Evolutionary conservation across 2,888 invertebrate genomes (phyloP).

Genomic region (Leptinotarsa peninsularis): DNA sequence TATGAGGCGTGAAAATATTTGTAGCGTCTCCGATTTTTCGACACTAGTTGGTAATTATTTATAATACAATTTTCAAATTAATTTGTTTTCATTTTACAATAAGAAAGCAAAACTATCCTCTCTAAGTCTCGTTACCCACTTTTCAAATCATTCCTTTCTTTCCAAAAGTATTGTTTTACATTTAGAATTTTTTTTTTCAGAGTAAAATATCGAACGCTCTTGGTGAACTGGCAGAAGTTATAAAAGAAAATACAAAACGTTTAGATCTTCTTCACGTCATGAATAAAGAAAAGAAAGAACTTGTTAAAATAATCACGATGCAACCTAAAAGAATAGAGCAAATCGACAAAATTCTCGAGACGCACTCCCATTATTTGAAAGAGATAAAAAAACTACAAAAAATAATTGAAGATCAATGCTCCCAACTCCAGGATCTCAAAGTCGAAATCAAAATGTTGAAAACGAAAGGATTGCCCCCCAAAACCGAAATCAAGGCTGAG

Average conservation of each 20-base stretch:
- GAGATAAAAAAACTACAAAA: conserved; percentile 64
- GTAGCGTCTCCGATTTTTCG: too few relatives aligned
- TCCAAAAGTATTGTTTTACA: too few relatives aligned
- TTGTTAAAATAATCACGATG: conserved; percentile 64
- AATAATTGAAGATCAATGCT: conserved; percentile 62
- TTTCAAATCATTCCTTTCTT: too few relatives aligned
- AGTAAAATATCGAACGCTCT: conserved; percentile 60
- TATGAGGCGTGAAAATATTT: too few relatives aligned
- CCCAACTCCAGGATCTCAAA: conserved; percentile 59
- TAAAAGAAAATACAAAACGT: conserved; percentile 70
- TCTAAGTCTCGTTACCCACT: too few relatives aligned
- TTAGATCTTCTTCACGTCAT: conserved; percentile 70
- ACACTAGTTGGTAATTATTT: too few relatives aligned
- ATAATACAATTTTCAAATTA: too few relatives aligned
- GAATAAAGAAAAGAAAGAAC: conserved; percentile 68
- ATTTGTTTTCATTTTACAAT: too few relatives aligned
- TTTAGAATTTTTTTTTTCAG: conserved; percentile 48
- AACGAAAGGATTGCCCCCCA: conserved; percentile 56
- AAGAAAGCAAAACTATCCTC: too few relatives aligned
- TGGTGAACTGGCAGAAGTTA: conserved; percentile 64
- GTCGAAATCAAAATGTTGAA: conserved; percentile 59
- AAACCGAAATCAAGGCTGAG: conserved; percentile 40
- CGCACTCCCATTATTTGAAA: conserved; percentile 58
- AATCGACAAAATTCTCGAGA: conserved; percentile 54
- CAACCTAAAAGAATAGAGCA: conserved; percentile 61